Conservation (phyloP, 2,113 vertebrate genomes). For the Nematolebias whitei region DNA sequence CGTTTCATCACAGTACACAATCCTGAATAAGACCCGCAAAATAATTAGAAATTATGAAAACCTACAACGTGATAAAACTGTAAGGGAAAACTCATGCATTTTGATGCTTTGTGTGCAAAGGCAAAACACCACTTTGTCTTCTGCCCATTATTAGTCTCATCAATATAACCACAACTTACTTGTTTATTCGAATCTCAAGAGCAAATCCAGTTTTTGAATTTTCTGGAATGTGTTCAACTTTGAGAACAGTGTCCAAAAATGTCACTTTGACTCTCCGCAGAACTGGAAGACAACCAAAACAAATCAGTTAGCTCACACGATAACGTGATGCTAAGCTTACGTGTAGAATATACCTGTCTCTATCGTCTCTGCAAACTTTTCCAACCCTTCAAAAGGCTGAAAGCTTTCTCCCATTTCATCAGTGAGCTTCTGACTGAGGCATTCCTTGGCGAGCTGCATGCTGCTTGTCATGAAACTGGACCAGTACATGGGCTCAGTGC, state of each 20-base stretch:
- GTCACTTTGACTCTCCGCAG: conserved; percentile 95
- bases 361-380: conserved; percentile 98
- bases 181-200: conserved; percentile 91
- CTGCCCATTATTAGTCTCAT: too few species aligned
- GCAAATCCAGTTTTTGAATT: conserved; percentile 97
- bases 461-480: conserved; percentile 99
- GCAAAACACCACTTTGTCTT: not conserved
- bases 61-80: not conserved
- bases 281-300: conserved; percentile 78
- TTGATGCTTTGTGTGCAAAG: not conserved
- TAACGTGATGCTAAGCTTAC: not conserved
- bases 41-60: not conserved
- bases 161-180: conserved; percentile 78
- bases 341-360: conserved; percentile 85
- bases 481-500: conserved; percentile 96
- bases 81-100: too few species aligned
- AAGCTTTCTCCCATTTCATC: conserved; percentile 95
- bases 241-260: conserved; percentile 92
- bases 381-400: conserved; percentile 95
- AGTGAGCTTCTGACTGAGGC: conserved; percentile 94
- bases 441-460: conserved; percentile 97
- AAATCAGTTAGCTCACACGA: not conserved
- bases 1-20: conserved; percentile 92
- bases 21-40: conserved; percentile 79
- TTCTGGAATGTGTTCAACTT: conserved; percentile 93